Conservation (phyloP, 2,113 vertebrate genomes). For the Diadophis punctatus region DNA sequence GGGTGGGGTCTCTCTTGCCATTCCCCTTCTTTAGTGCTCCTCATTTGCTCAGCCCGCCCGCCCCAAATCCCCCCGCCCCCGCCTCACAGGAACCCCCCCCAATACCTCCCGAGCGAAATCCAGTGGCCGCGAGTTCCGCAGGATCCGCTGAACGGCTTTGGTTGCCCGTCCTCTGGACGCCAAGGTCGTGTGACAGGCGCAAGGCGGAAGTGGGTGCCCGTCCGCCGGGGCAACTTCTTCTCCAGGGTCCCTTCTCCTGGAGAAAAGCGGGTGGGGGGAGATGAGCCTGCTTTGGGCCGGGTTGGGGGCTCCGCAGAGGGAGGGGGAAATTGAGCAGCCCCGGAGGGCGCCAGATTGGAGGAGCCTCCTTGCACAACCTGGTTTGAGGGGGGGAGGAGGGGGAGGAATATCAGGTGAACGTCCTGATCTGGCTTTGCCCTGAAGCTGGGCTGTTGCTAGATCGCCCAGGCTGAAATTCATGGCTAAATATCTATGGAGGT, state of each 20-base stretch:
- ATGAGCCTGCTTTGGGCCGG: too few relatives aligned
- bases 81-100: not conserved
- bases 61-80: not conserved
- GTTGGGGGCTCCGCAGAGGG: too few relatives aligned
- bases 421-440: not conserved
- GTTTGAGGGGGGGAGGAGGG: too few relatives aligned
- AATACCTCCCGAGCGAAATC: not conserved
- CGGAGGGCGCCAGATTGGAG: not conserved
- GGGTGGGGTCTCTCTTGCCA: too few relatives aligned
- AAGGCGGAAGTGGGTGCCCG: not conserved
- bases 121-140: not conserved
- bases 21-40: not conserved
- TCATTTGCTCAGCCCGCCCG: not conserved
- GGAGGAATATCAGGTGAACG: not conserved
- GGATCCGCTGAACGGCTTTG: not conserved
- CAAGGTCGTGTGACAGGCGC: not conserved
- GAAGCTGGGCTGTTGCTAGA: not conserved
- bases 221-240: too few relatives aligned
- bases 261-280: not conserved
- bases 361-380: not conserved
- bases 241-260: not conserved
- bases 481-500: not conserved
- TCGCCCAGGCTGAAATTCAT: not conserved
- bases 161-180: too few relatives aligned
- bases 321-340: not conserved